Evolutionary conservation across 2,797 vertebrate species (phyloP), one percentile per base, ranked within the genome.

Genomic region (Sciaenops ocellatus): DNA sequence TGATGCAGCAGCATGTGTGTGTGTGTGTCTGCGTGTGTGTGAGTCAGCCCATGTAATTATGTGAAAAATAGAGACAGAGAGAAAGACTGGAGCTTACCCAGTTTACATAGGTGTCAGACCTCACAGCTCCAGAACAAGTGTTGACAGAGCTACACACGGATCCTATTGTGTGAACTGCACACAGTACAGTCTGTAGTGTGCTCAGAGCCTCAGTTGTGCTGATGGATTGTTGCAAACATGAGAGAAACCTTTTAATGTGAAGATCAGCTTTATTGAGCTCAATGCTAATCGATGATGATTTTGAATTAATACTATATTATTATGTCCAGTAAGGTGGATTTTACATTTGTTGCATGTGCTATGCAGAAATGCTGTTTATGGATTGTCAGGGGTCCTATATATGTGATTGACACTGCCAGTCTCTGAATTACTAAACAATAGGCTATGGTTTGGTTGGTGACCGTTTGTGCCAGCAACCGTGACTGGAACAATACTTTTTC

Each of bases 31-130:
- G 26, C 56, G 57, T 30, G 47, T 38, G 41, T 62, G 64, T 34
- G 69, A 60, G 66, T 80, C 47, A 70, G 79, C 62, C 51, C 3
- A 52, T 66, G 56, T 73, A 81, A 76, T 69, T 78, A 75, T 78
- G 82, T 81, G 82, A 87, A 84, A 84, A 87, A 87, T 41, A 59
- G 60, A 86, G 70, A 81, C 44, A 74, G 86, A 89, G 83, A 81
- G 78, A 67, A 82, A 79, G 78, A 77, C 85, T 75, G 80, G 80
- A 90, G 87, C 73, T 86, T 81, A 82, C 76, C 80, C 72, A 78
- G 78, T 75, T 82, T 85, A 78, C 70, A 74, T 81, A 87, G 87
- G 90, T 91, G 85, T 92, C 78, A 92, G 91, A 91, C 89, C 78
- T 89, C 83, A 85, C 85, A 88, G 87, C 78, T 89, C 85, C 59